Base-by-base conservation (phyloP, 2,888 invertebrate species). In the Taphrorychus bicolor region DNA sequence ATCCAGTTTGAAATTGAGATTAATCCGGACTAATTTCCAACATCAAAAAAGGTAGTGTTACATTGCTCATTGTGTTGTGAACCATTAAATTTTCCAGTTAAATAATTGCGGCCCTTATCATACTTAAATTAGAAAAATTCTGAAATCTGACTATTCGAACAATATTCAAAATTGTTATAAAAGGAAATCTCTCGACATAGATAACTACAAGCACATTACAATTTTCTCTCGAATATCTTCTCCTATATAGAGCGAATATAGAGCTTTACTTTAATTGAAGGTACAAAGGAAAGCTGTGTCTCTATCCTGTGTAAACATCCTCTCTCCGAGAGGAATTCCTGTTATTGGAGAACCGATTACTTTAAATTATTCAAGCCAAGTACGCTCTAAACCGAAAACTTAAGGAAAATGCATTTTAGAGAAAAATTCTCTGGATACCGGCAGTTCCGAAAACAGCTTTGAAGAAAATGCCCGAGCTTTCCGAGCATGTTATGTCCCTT, bases 381-480 rank as follows among this genome's bases (percentile, higher is more conserved):
- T 22, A 24, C 17, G 59, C 59, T 49, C 48, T 49, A 57, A 57
- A 24, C 32, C 53, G 41, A 42, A 32, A 57, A 14, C 42, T 57
- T 57, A 57, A 57, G 57, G 57, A 59, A 59, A 59, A 59, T 59
- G 59, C 51, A 59, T 51, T 59, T 59, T 51, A 49, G 24, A 59
- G 59, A 51, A 49, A 40, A 51, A 24, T 59, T 59, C 19, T 59
- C 59, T 51, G 18, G 59, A 59, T 51, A 51, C 59, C 41, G 59
- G 40, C 51, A 59, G 24, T 59, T 59, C 22, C n/a, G 32, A 40
- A 51, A 23, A n/a, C n/a, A 17, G 51, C 59, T 59, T 48, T 51
- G 51, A 51, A 45, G 59, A 51, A 59, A 59, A 59, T 59, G 52
- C 18, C 16, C 41, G 32, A 45, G 59, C 48, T 22, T 59, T 59